These are phyloP conservation scores for Dorcus parallelipipedus DNA, from an alignment of 2,888 invertebrate species.

Conservation along the genomic window DNA sequence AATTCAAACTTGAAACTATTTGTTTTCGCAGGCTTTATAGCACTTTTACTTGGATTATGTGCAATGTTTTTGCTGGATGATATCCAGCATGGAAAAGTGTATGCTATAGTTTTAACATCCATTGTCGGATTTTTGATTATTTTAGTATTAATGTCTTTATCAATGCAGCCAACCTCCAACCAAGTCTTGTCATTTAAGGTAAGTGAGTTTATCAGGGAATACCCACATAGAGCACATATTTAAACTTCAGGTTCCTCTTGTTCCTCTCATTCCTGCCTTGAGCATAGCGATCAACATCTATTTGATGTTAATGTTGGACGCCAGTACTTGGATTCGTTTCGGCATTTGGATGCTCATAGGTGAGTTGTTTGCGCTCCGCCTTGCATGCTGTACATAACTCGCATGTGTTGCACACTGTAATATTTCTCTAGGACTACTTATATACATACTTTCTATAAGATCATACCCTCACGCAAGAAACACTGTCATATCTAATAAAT, in stretches of 20 bases:
- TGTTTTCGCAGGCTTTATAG: slow-evolving; percentile 3
- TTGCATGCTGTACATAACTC: slow-evolving; percentile 36
- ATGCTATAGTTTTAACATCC: slow-evolving; percentile 41
- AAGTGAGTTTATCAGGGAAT: slow-evolving; percentile 14
- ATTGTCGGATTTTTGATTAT: slow-evolving; percentile 35
- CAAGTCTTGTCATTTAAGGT: slow-evolving; percentile 63
- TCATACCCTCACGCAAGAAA: too few species aligned
- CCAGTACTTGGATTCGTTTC: slow-evolving; percentile 80
- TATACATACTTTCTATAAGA: slow-evolving; percentile 28
- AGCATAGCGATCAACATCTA: slow-evolving; percentile 82
- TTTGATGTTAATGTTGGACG: slow-evolving; percentile 76
- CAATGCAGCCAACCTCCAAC: slow-evolving; percentile 61
- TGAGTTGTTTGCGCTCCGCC: slow-evolving; percentile 45
- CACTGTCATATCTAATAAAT: too few species aligned
- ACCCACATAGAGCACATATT: not conserved
- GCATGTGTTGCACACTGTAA: slow-evolving; percentile 31
- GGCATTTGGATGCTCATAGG: slow-evolving; percentile 77
- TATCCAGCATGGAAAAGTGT: slow-evolving; percentile 42
- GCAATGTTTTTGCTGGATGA: slow-evolving; percentile 36
- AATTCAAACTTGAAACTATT: not conserved
- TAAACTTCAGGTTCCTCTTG: slow-evolving; percentile 70
- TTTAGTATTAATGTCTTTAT: slow-evolving; percentile 53
- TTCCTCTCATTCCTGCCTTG: slow-evolving; percentile 76
- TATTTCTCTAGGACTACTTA: slow-evolving; percentile 42
- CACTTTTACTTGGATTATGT: slow-evolving; percentile 40